These are phyloP conservation scores for Parnassius apollo DNA, from an alignment of 2,888 invertebrate genomes.

Conservation along the genomic window DNA sequence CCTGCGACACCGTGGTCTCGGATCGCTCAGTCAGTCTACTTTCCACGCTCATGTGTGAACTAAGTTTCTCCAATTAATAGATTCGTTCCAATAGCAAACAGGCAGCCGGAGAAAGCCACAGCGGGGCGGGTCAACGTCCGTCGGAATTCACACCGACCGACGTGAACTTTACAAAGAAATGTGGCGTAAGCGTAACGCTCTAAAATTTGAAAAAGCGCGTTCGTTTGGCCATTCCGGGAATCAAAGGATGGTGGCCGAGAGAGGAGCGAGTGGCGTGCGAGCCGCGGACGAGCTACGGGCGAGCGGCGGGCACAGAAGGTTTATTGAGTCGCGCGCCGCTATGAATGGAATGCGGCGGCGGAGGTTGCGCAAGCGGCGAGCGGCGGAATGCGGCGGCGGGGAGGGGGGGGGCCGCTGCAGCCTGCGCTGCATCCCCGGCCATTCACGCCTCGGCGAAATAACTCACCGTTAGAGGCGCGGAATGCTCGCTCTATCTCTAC, in stretches of 20 bases:
- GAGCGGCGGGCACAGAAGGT: slow-evolving; percentile 27
- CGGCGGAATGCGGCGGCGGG: slow-evolving; percentile 48
- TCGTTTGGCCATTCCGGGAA: slow-evolving; percentile 64
- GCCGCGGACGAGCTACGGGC: slow-evolving; percentile 24
- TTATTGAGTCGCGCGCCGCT: slow-evolving; percentile 50
- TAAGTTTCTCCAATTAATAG: slow-evolving; percentile 81
- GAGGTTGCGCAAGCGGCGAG: slow-evolving; percentile 72
- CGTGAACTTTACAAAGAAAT: slow-evolving; percentile 76
- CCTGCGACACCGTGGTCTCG: slow-evolving; percentile 36
- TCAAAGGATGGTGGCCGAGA: slow-evolving; percentile 41
- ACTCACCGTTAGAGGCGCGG: slow-evolving; percentile 76
- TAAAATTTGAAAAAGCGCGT: slow-evolving; percentile 69
- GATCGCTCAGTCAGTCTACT: slow-evolving; percentile 61
- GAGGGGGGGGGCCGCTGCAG: slow-evolving; percentile 42
- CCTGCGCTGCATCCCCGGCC: slow-evolving; percentile 71
- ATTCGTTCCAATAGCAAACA: slow-evolving; percentile 81
- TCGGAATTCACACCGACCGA: slow-evolving; percentile 72
- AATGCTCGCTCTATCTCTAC: slow-evolving; percentile 71
- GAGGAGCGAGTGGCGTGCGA: slow-evolving; percentile 22
- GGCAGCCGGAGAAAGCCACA: slow-evolving; percentile 75
- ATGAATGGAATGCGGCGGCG: slow-evolving; percentile 78
- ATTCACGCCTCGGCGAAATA: slow-evolving; percentile 78
- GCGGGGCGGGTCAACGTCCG: slow-evolving; percentile 73
- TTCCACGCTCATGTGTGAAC: slow-evolving; percentile 80
- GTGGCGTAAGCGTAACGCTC: slow-evolving; percentile 76